These are phyloP conservation scores for Macrotrachela quadricornifera DNA, from an alignment of 1,140 invertebrate species.

Conservation along the genomic window DNA sequence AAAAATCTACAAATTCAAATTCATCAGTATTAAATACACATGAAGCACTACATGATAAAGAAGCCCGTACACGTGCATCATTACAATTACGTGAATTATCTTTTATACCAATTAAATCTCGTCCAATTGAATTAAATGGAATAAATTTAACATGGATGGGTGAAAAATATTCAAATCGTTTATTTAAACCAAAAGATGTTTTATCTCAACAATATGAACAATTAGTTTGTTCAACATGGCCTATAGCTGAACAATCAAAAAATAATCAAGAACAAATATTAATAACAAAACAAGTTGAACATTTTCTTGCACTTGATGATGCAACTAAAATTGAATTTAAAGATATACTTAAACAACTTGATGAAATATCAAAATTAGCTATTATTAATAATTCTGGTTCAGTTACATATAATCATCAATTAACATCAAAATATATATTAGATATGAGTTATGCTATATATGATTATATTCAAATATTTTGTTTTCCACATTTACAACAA, in stretches of 20 bases:
- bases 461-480: conserved; percentile 1
- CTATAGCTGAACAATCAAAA: conserved; percentile 5
- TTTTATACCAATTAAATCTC: no score
- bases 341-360: background rate
- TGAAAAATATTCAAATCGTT: background rate
- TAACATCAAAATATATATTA: background rate
- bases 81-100: no score
- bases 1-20: no score
- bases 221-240: background rate
- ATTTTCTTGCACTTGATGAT: conserved; percentile 5
- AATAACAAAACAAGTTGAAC: background rate
- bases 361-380: background rate
- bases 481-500: background rate
- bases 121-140: no score
- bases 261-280: background rate
- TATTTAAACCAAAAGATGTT: conserved; percentile 4
- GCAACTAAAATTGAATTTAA: background rate
- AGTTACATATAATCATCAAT: no score
- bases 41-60: no score
- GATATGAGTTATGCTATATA: conserved; percentile 6
- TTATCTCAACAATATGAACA: background rate
- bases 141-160: background rate
- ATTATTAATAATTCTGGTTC: background rate
- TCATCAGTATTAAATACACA: no score
- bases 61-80: no score